A percentile compares a stretch with the other conserved stretches of the same genome.
Conservation (phyloP, 1,140 invertebrate genomes). For the Calosoma granatense region DNA sequence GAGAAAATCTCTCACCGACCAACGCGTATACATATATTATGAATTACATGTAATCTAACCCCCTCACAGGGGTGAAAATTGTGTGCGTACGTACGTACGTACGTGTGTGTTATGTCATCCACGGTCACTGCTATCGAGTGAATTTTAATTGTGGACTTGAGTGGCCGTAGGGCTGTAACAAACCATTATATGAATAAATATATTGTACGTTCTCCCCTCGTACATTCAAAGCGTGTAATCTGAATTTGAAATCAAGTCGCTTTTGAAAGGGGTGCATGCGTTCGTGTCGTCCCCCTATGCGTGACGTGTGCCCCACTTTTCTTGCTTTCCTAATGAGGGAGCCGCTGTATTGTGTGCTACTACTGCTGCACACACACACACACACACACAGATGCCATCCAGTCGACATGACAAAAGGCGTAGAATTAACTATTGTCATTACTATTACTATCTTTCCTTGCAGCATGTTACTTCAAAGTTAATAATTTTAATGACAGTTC, state of each 20-base stretch:
- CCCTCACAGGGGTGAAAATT: neutral
- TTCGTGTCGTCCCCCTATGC: no score
- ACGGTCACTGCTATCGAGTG: neutral
- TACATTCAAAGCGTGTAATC: neutral
- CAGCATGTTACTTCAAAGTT: no score
- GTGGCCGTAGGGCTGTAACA: neutral
- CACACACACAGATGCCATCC: no score
- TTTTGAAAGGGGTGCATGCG: neutral
- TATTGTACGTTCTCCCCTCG: neutral
- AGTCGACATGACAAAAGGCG: no score
- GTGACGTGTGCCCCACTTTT: no score
- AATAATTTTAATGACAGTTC: no score
- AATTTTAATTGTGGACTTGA: neutral
- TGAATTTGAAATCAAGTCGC: conserved; percentile 1
- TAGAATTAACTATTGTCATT: no score
- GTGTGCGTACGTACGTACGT: neutral
- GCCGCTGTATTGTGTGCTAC: no score
- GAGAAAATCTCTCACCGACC: neutral
- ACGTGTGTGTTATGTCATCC: no score
- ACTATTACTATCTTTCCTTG: no score
- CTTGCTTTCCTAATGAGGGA: no score
- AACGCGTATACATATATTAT: neutral
- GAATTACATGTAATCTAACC: neutral
- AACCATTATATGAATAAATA: conserved; percentile 8
- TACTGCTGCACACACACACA: no score